These are phyloP conservation scores for Drosophila neocordata DNA, from an alignment of 1,140 invertebrate genomes.

Conservation along the genomic window DNA sequence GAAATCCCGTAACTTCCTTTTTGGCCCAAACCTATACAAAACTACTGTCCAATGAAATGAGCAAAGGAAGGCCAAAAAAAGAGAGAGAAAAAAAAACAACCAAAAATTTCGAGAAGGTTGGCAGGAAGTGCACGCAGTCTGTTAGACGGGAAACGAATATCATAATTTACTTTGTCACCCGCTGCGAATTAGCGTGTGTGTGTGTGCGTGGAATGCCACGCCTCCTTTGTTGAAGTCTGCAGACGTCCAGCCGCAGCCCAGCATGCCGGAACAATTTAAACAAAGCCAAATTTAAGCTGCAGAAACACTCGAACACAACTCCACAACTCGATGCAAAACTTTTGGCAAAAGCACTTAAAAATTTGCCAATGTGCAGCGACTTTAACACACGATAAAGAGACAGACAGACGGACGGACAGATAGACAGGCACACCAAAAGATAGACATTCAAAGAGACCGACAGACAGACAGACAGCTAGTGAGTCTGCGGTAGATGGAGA, in stretches of 20 bases:
- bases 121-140: slow-evolving; percentile 76
- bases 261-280: slow-evolving; percentile 70
- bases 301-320: slow-evolving; percentile 59
- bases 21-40: slow-evolving; percentile 18
- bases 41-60: slow-evolving; percentile 27
- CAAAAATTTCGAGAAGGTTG: slow-evolving; percentile 22
- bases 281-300: slow-evolving; percentile 58
- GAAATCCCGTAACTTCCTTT: slow-evolving; percentile 44
- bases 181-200: slow-evolving; percentile 73
- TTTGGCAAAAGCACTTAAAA: slow-evolving; percentile 72
- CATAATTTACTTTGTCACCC: slow-evolving; percentile 81
- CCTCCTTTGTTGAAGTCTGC: slow-evolving; percentile 26
- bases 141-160: slow-evolving; percentile 77
- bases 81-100: slow-evolving; percentile 21
- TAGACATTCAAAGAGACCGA: not conserved
- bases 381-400: slow-evolving; percentile 75
- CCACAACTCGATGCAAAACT: slow-evolving; percentile 45
- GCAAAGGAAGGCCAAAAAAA: slow-evolving; percentile 27
- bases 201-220: slow-evolving; percentile 42
- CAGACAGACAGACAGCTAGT: not conserved
- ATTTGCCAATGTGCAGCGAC: slow-evolving; percentile 55
- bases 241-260: slow-evolving; percentile 43
- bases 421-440: too few species aligned
- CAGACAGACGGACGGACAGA: not conserved
- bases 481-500: not conserved